Base-by-base conservation (phyloP, 2,113 vertebrate species). In the Amblyornis subalaris region DNA sequence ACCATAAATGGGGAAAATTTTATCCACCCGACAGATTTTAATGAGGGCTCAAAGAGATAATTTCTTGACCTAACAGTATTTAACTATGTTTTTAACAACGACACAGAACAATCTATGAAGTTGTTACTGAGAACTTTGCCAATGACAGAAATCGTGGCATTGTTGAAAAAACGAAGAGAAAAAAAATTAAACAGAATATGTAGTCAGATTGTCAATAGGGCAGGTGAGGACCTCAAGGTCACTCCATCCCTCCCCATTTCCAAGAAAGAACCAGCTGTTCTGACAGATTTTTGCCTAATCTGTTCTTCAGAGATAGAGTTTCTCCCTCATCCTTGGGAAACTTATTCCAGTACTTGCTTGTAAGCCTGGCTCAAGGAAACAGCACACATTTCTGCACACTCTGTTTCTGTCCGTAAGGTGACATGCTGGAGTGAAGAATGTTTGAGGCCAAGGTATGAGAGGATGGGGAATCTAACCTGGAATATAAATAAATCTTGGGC, bases 1-100 rank as follows among this genome's bases (percentile, higher is more conserved):
- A 90, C n/a, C 48, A 66, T 88, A 93, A 96, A 95, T 81, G 69
- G 26, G 47, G 35, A 91, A 91, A 95, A 57, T 57, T 58, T 81
- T 88, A 86, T 90, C 60, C 71, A 24, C 28, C 29, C 64, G 48
- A 95, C 93, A 72, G 18, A 33, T 64, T 91, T 95, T 96, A 93
- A 90, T 61, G 72, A 77, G 81, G 13, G 28, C 22, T 47, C 51
- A 70, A 85, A 85, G 64, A 87, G 13, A 75, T 54, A 2, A 61
- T 90, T 88, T 86, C 69, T 96, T 89, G 75, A 53, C 79, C 67
- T 83, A 55, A 14, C 28, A 67, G n/a, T 64, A 75, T 67, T 93
- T 90, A 90, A 73, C 51, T 62, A 48, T 12, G 19, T 74, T 93
- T 95, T 90, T 90, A 93, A 84, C 54, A 62, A 33, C 64, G 75